These are phyloP conservation scores for Neoascia interrupta DNA, from an alignment of 2,888 invertebrate species.

Conservation along the genomic window DNA sequence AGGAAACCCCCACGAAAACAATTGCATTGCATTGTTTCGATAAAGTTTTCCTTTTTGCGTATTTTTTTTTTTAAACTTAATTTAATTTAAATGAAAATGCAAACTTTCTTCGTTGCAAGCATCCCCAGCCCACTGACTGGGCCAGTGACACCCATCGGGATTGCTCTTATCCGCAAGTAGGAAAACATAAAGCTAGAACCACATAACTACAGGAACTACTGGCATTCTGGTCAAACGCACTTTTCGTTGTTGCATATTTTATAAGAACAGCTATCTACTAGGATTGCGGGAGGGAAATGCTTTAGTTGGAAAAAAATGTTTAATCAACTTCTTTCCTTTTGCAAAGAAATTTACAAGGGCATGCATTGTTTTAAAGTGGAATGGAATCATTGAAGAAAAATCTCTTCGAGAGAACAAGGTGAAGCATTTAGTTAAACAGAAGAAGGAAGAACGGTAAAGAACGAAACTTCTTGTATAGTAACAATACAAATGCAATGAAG, in stretches of 20 bases:
- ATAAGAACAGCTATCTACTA: conserved; percentile 15
- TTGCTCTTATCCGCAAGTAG: conserved; percentile 9
- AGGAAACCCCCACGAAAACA: not conserved
- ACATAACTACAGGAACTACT: conserved; percentile 27
- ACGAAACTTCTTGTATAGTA: too few relatives aligned
- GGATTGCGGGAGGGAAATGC: not conserved
- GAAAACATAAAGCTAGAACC: not conserved
- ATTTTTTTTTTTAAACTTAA: conserved; percentile 17
- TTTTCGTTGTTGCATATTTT: conserved; percentile 46
- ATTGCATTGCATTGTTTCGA: conserved; percentile 41
- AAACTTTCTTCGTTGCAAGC: conserved; percentile 51
- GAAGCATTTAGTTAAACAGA: conserved; percentile 27
- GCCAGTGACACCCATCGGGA: not conserved
- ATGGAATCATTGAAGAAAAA: conserved; percentile 33
- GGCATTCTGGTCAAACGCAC: conserved; percentile 45
- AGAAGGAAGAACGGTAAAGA: not conserved
- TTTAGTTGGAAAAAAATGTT: conserved; percentile 34
- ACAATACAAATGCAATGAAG: too few relatives aligned
- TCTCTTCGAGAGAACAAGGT: conserved; percentile 48
- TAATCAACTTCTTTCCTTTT: conserved; percentile 51
- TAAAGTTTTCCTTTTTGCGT: conserved; percentile 7
- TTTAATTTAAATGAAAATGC: conserved; percentile 48
- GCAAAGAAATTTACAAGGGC: conserved; percentile 35
- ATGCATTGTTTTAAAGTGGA: conserved; percentile 28
- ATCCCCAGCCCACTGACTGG: conserved; percentile 1